phyloP scores from a whole-genome alignment of 2,888 invertebrate genomes.

The Arge pagana region DNA sequence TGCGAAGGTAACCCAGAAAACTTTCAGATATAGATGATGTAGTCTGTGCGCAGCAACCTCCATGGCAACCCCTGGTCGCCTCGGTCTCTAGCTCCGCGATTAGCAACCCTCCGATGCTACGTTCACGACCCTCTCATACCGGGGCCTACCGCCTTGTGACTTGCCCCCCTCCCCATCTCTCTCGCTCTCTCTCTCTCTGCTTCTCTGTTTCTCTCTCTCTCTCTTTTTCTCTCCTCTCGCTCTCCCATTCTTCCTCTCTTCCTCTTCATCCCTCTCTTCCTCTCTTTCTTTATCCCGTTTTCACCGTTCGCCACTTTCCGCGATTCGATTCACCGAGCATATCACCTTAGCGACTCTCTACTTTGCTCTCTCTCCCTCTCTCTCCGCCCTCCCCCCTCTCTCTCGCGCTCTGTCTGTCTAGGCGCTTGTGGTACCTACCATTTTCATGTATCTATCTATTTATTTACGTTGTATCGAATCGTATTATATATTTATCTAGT shows the following conservation, averaged over 20 bases:
- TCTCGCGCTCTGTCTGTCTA: not conserved
- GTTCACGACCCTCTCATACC: slow-evolving; percentile 34
- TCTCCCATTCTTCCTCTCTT: slow-evolving; percentile 24
- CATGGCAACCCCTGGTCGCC: slow-evolving; percentile 41
- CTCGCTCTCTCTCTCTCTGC: slow-evolving; percentile 25
- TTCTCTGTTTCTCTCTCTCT: slow-evolving; percentile 7
- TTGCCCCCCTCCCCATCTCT: slow-evolving; percentile 25
- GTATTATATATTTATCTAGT: too few species aligned
- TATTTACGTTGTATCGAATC: too few species aligned
- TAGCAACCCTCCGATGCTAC: slow-evolving; percentile 50
- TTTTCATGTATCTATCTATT: too few species aligned
- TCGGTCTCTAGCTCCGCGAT: slow-evolving; percentile 44
- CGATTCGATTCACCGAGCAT: slow-evolving; percentile 31
- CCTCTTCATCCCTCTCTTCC: slow-evolving; percentile 21
- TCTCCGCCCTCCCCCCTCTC: slow-evolving; percentile 14
- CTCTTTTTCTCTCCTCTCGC: slow-evolving; percentile 6
- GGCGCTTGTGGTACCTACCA: too few species aligned
- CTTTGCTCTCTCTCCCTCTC: not conserved
- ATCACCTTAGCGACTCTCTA: slow-evolving; percentile 13
- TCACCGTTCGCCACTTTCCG: slow-evolving; percentile 14
- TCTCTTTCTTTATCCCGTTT: slow-evolving; percentile 14
- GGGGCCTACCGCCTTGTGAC: slow-evolving; percentile 24
- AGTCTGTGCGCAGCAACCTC: slow-evolving; percentile 45
- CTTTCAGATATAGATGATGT: slow-evolving; percentile 35
- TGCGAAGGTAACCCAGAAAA: too few species aligned